Percentiles rank a stretch among this genome's conserved stretches.
Evolutionary conservation across 2,888 invertebrate genomes (phyloP).

Genomic region (Caenorhabditis sp.): DNA sequence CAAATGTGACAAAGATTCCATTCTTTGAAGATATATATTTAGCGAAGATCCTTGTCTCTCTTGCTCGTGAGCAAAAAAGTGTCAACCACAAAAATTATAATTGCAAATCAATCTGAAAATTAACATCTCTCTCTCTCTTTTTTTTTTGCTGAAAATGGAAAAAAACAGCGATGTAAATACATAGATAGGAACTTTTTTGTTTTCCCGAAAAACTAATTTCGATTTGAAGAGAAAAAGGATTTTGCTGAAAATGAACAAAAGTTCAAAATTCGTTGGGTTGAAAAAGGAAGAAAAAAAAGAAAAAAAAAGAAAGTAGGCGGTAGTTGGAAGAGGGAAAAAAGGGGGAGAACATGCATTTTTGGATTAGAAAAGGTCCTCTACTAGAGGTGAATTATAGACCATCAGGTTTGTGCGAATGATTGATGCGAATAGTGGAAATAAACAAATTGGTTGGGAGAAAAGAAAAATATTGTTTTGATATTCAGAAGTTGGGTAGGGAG

Average conservation of each 20-base stretch:
- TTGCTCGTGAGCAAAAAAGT: too few species aligned
- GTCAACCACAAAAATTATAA: neutral
- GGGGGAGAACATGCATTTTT: conserved; percentile 10
- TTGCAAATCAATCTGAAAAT: neutral
- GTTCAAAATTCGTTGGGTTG: too few species aligned
- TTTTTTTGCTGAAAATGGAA: neutral
- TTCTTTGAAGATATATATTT: too few species aligned
- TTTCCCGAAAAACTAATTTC: neutral
- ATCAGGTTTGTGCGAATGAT: neutral
- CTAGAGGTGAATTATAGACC: neutral
- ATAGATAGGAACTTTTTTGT: neutral
- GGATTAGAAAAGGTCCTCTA: neutral
- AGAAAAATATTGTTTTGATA: too few species aligned
- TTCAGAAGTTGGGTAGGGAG: too few species aligned
- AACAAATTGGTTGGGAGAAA: too few species aligned
- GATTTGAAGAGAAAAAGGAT: neutral
- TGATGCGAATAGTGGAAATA: too few species aligned
- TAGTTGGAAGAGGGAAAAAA: conserved; percentile 9
- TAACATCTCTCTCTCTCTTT: neutral
- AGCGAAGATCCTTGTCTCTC: too few species aligned
- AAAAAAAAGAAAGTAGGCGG: conserved; percentile 2
- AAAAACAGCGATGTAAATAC: neutral
- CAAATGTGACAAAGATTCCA: conserved; percentile 51
- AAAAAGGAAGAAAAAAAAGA: neutral
- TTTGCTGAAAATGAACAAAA: conserved; percentile 3